Evolutionary conservation across 2,888 invertebrate genomes (phyloP), one percentile per base, ranked within the genome.

Genomic region (Eupithecia abbreviata): DNA sequence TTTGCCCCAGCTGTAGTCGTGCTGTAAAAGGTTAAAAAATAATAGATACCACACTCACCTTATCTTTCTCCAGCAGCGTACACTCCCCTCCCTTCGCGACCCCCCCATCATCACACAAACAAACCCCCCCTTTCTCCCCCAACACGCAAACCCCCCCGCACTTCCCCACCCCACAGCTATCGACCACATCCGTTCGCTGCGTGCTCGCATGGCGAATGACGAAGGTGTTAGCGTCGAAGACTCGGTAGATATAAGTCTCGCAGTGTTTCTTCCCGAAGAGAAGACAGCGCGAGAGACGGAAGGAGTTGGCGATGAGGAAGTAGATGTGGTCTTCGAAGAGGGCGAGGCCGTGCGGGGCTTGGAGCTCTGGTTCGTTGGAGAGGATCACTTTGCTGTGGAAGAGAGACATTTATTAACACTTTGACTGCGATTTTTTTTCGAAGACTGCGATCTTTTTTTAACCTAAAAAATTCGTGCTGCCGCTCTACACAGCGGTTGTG

Each of bases 281-380:
- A n/a, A 91, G 90, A 84, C 96, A 97, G 75, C 96, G 96, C 30
- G 93, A 93, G 49, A 97, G 91, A 42, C 95, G 94, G 68, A 95
- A 95, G 0, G 95, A 90, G 71, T 95, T 95, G 0, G 93, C 92
- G 5, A 94, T 95, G 0, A 96, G 89, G 95, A 97, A 98, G 90
- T 97, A 98, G 0, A 98, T 91, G 80, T 96, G 94, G 88, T 97
- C 97, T 87, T 98, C 98, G 88, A 97, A 97, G 67, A 98, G 93
- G 6, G 96, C 96, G 42, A 98, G 88, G 0, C 96, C 96, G 67
- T 96, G 95, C 0, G 98, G 97, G 55, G 96, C 94, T 73, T 91
- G 88, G 0, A 96, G 88, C 1, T 95, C 89, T 0, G 91, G 88
- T 43, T 93, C 91, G 78, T 92, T 91, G 13, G 90, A 89, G 58